Percentiles rank a stretch among this genome's conserved stretches.
Evolutionary conservation across 1,140 invertebrate species (phyloP).

Genomic region (Acromyrmex heyeri): DNA sequence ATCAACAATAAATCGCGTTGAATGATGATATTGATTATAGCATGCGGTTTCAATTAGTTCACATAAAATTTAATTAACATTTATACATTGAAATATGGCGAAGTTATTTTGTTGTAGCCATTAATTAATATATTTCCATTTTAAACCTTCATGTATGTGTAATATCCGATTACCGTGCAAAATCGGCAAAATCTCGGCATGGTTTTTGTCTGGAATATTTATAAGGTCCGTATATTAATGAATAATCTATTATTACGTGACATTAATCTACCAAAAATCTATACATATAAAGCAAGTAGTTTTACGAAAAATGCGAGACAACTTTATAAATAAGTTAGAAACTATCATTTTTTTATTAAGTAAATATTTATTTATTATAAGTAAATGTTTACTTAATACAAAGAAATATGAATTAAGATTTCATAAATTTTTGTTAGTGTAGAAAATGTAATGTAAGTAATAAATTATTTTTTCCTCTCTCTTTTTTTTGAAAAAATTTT

Average conservation of each 20-base stretch:
- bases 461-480: background rate
- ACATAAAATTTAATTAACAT: constrained; percentile 66
- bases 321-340: background rate
- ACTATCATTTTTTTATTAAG: too few relatives aligned
- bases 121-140: constrained; percentile 47
- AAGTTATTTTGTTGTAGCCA: background rate
- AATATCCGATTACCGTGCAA: constrained; percentile 26
- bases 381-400: too few relatives aligned
- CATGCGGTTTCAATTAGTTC: background rate
- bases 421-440: too few relatives aligned
- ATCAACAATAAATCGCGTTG: constrained; percentile 49
- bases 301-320: background rate
- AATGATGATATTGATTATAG: background rate
- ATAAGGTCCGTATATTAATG: background rate
- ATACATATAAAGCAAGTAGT: background rate
- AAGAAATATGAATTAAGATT: too few relatives aligned
- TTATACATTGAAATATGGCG: constrained; percentile 14
- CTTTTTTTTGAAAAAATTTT: background rate
- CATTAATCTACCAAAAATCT: background rate
- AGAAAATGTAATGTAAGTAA: background rate
- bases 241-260: background rate
- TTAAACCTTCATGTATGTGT: background rate
- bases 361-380: too few relatives aligned
- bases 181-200: background rate
- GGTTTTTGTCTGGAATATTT: background rate